Evolutionary conservation across 2,888 invertebrate species (phyloP), one percentile per base, ranked within the genome.

Genomic region (Drosophila birchii): DNA sequence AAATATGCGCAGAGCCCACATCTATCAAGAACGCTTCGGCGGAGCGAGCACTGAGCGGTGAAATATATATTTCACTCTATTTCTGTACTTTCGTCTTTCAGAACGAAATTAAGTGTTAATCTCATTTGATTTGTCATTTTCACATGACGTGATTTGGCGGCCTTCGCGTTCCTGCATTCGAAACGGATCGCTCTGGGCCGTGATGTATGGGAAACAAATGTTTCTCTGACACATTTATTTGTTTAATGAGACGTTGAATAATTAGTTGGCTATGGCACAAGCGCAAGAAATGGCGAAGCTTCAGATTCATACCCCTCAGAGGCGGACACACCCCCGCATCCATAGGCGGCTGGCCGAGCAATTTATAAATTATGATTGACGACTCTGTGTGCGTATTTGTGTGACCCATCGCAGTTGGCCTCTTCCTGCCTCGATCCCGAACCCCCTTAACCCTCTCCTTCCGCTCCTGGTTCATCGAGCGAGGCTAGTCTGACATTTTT

Each of bases 331-430:
- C 51, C 64, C 60, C 32, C 68, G 51, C 66, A 58, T 49, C 70
- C 58, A 56, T 59, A 61, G 62, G 38, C 47, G 59, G 29, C 29
- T 66, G 71, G 68, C 64, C 68, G 51, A 70, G 76, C 66, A 82
- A 85, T 82, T 84, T 79, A 79, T 81, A 86, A 86, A 88, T 88
- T 86, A 86, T 86, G 86, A 86, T 86, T 88, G 86, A 86, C 88
- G 84, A 84, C 71, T 83, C 57, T 67, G 47, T 62, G 61, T 73
- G 77, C 78, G 79, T 85, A 81, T 85, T 81, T 87, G 81, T 83
- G 79, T 81, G 83, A 78, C 83, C 85, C 79, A 79, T 79, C 70
- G 81, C 73, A 78, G 81, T 73, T 58, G 47, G 55, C 68, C 63
- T 16, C 38, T 29, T 38, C 29, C 38, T 32, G 38, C 39, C 61